phyloP scores from a whole-genome alignment of 1,140 invertebrate genomes.

The Heliconius nattereri region DNA sequence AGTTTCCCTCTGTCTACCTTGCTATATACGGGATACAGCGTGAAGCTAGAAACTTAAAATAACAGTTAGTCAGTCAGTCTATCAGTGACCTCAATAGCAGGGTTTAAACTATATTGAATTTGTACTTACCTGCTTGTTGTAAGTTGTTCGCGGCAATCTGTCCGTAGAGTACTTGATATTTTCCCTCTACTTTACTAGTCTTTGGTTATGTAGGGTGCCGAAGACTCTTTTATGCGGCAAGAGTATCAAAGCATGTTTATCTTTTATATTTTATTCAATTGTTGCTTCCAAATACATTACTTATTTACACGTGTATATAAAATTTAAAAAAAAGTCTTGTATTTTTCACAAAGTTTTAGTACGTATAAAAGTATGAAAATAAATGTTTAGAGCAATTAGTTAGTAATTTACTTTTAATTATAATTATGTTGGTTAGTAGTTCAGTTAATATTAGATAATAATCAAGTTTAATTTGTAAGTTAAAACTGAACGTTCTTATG shows the following conservation, averaged over 20 bases:
- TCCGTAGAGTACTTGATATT: background rate
- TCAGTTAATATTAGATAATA: no score
- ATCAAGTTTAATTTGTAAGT: no score
- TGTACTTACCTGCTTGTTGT: background rate
- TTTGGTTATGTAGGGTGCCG: background rate
- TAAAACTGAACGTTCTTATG: no score
- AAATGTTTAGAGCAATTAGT: no score
- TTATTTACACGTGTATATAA: no score
- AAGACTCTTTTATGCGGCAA: background rate
- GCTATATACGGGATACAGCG: background rate
- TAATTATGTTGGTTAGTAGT: no score
- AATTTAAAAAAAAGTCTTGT: no score
- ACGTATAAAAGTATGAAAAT: no score
- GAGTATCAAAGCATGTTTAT: background rate
- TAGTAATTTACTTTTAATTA: no score
- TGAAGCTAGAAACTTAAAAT: background rate
- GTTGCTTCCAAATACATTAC: background rate
- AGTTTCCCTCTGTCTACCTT: no score
- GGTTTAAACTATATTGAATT: background rate
- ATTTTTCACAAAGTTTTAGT: no score
- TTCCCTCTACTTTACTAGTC: background rate
- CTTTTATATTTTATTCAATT: background rate
- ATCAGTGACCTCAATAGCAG: background rate
- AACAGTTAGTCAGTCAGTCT: no score
- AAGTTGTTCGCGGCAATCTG: background rate